Percentiles rank a stretch among this genome's conserved stretches.
phyloP scores from a whole-genome alignment of 92 coral and sea anemone species.

The Epizoanthus ramosus region DNA sequence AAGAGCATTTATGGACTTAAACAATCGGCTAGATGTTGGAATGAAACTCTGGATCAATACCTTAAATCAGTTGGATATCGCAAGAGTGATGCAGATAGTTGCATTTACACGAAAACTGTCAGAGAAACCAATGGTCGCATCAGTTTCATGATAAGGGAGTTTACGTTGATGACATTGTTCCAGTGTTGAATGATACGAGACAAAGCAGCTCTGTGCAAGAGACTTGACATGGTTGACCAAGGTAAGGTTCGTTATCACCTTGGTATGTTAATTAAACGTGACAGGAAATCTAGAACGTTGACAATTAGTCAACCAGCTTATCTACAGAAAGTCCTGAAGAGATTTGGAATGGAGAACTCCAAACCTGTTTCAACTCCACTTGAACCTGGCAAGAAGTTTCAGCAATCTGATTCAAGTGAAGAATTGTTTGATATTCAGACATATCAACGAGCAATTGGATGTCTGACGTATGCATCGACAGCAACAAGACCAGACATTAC shows the following conservation, averaged over 20 bases:
- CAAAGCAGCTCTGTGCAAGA: constrained; percentile 55
- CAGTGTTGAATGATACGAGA: constrained; percentile 52
- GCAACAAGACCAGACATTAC: constrained; percentile 69
- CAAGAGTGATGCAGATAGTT: constrained; percentile 43
- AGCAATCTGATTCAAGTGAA: constrained; percentile 38
- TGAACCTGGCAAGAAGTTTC: constrained; percentile 66
- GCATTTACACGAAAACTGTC: constrained; percentile 48
- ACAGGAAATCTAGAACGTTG: constrained; percentile 58
- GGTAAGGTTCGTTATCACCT: constrained; percentile 60
- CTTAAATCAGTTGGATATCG: constrained; percentile 45
- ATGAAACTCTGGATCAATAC: constrained; percentile 45
- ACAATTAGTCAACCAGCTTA: constrained; percentile 60
- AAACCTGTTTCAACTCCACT: constrained; percentile 72
- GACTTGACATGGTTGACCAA: constrained; percentile 57
- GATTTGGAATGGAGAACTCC: constrained; percentile 68
- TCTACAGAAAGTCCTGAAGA: constrained; percentile 54
- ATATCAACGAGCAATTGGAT: constrained; percentile 62
- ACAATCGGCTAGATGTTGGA: constrained; percentile 68
- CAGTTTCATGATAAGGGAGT: constrained; percentile 39
- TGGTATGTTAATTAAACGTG: constrained; percentile 62
- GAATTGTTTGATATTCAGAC: constrained; percentile 53
- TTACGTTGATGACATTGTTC: constrained; percentile 55
- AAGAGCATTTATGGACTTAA: constrained; percentile 61
- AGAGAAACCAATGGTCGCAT: constrained; percentile 44
- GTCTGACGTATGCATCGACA: constrained; percentile 58